Conservation (phyloP, 1,140 invertebrate species). For the Euwallacea fornicatus region DNA sequence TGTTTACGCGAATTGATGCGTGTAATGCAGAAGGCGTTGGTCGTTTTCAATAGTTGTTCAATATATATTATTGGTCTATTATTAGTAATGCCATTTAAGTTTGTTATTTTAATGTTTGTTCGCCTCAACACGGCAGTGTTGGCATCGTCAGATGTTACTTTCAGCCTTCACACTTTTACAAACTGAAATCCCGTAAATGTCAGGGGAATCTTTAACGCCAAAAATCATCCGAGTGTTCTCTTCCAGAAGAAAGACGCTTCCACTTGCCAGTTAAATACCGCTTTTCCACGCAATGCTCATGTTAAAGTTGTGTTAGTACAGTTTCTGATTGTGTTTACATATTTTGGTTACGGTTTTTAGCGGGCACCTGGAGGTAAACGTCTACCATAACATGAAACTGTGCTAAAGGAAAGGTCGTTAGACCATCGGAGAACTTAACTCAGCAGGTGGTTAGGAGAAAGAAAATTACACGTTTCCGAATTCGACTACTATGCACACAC, state of each 20-base stretch:
- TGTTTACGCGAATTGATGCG: no score
- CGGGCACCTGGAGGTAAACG: neutral
- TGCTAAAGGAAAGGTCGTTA: no score
- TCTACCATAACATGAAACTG: neutral
- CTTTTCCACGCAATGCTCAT: constrained; percentile 7
- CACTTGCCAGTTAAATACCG: constrained; percentile 15
- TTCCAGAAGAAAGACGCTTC: constrained; percentile 26
- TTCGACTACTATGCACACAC: neutral
- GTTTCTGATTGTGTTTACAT: constrained; percentile 29
- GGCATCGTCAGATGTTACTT: no score
- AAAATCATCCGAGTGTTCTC: constrained; percentile 28
- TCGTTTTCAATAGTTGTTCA: no score
- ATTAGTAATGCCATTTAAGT: no score
- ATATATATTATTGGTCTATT: no score
- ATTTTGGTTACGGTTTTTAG: constrained; percentile 30
- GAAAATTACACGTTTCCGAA: constrained; percentile 1
- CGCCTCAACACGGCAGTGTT: no score
- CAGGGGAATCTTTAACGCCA: constrained; percentile 19
- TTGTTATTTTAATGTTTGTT: no score
- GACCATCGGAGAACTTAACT: neutral
- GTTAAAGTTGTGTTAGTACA: constrained; percentile 20
- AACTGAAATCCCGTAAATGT: no score
- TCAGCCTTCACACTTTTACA: neutral
- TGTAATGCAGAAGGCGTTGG: no score
- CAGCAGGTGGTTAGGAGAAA: neutral